These are phyloP conservation scores for Drosophila eohydei DNA, from an alignment of 2,888 invertebrate genomes.

Conservation along the genomic window DNA sequence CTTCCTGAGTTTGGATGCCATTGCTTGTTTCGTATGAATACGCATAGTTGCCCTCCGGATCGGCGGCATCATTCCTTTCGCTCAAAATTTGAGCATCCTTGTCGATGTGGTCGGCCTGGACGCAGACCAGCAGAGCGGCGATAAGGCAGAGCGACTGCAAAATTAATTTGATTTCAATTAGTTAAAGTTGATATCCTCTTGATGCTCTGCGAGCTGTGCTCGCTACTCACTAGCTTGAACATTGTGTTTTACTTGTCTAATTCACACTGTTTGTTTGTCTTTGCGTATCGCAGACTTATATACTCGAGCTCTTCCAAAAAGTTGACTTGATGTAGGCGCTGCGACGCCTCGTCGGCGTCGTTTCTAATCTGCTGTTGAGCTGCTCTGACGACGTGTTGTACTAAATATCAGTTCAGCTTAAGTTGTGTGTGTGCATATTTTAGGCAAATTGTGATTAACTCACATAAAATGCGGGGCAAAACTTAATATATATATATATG, in stretches of 20 bases:
- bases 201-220: not conserved
- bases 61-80: slow-evolving; percentile 79
- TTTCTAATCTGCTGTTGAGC: slow-evolving; percentile 59
- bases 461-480: slow-evolving; percentile 52
- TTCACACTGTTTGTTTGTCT: slow-evolving; percentile 75
- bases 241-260: slow-evolving; percentile 75
- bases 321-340: slow-evolving; percentile 26
- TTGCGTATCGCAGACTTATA: slow-evolving; percentile 69
- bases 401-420: slow-evolving; percentile 60
- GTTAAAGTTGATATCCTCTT: slow-evolving; percentile 16
- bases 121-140: slow-evolving; percentile 72
- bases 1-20: slow-evolving; percentile 86
- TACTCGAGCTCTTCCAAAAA: slow-evolving; percentile 42
- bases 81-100: slow-evolving; percentile 78
- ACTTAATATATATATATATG: slow-evolving; percentile 12
- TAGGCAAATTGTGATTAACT: slow-evolving; percentile 48
- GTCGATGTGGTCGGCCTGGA: slow-evolving; percentile 77
- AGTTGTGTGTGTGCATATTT: slow-evolving; percentile 44
- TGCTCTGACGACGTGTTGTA: slow-evolving; percentile 34
- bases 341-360: slow-evolving; percentile 33
- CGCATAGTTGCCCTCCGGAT: slow-evolving; percentile 84
- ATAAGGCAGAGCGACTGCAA: slow-evolving; percentile 69
- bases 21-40: slow-evolving; percentile 86
- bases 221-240: slow-evolving; percentile 81
- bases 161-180: not conserved